Conservation (phyloP, 1,140 invertebrate species). For the Nixonia krombeini region DNA sequence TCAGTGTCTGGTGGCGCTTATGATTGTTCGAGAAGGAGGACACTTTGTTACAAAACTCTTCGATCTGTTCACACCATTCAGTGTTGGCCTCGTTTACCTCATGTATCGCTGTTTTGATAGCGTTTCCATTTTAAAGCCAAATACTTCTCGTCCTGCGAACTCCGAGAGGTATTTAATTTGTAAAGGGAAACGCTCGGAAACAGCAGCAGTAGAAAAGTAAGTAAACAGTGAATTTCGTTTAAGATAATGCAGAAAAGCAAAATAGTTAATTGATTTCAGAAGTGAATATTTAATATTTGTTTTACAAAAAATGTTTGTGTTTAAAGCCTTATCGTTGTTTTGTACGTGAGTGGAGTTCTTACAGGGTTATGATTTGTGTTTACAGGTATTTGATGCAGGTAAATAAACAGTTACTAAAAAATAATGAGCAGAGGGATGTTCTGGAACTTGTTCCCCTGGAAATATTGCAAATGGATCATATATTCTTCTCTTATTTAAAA, state of each 20-base stretch:
- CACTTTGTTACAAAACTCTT: slow-evolving; percentile 98
- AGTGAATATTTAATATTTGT: too few relatives aligned
- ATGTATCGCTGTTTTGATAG: slow-evolving; percentile 92
- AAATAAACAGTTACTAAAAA: slow-evolving; percentile 75
- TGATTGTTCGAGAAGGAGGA: slow-evolving; percentile 85
- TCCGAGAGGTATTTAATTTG: slow-evolving; percentile 98
- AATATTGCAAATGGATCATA: slow-evolving; percentile 76
- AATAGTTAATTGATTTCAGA: too few relatives aligned
- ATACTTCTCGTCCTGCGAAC: slow-evolving; percentile 96
- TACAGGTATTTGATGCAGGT: slow-evolving; percentile 80
- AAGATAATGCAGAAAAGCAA: too few relatives aligned
- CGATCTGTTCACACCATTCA: slow-evolving; percentile 95
- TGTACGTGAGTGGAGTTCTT: too few relatives aligned
- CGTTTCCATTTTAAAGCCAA: slow-evolving; percentile 95
- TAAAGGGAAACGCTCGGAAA: slow-evolving; percentile 79
- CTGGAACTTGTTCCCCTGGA: slow-evolving; percentile 80
- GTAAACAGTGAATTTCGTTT: slow-evolving; percentile 73
- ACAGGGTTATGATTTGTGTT: too few relatives aligned
- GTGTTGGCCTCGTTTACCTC: slow-evolving; percentile 92
- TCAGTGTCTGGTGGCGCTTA: slow-evolving; percentile 93
- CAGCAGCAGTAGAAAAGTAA: slow-evolving; percentile 71
- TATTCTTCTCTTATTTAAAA: slow-evolving; percentile 85
- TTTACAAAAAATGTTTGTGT: too few relatives aligned
- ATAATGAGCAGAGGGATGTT: slow-evolving; percentile 64
- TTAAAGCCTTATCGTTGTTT: too few relatives aligned